Evolutionary conservation across 2,797 vertebrate genomes (phyloP).

Genomic region (Platalea minor): DNA sequence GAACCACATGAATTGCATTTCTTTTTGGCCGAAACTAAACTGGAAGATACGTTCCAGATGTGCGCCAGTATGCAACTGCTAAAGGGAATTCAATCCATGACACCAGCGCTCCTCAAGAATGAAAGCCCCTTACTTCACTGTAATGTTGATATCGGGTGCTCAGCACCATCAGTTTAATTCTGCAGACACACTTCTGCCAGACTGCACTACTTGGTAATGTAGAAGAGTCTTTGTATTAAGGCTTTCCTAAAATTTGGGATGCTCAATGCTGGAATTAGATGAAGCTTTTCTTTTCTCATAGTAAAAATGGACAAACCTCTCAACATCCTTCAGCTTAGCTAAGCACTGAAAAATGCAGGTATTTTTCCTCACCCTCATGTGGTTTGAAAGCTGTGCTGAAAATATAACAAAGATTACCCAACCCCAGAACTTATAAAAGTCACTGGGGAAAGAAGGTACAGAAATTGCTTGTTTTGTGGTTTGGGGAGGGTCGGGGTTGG

Average conservation of each 20-base stretch:
- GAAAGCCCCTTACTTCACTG: background rate
- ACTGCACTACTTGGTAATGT: background rate
- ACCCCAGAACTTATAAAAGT: background rate
- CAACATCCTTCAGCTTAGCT: background rate
- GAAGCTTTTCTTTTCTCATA: background rate
- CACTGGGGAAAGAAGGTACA: background rate
- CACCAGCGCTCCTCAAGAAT: background rate
- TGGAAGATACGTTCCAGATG: background rate
- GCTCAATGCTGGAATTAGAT: background rate
- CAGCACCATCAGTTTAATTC: background rate
- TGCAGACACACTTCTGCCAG: background rate
- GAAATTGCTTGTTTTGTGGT: background rate
- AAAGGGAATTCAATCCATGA: background rate
- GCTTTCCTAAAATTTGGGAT: background rate
- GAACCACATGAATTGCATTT: background rate
- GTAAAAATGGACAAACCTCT: background rate
- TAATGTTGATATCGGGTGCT: rapidly evolving
- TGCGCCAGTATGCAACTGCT: background rate
- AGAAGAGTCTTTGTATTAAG: background rate
- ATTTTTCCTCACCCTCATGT: background rate
- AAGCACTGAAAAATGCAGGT: background rate
- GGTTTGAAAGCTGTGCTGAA: background rate
- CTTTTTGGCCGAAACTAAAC: background rate
- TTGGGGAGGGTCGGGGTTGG: background rate
- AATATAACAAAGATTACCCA: background rate